phyloP scores from a whole-genome alignment of 2,113 vertebrate species.

The Dunckerocampus dactyliophorus region DNA sequence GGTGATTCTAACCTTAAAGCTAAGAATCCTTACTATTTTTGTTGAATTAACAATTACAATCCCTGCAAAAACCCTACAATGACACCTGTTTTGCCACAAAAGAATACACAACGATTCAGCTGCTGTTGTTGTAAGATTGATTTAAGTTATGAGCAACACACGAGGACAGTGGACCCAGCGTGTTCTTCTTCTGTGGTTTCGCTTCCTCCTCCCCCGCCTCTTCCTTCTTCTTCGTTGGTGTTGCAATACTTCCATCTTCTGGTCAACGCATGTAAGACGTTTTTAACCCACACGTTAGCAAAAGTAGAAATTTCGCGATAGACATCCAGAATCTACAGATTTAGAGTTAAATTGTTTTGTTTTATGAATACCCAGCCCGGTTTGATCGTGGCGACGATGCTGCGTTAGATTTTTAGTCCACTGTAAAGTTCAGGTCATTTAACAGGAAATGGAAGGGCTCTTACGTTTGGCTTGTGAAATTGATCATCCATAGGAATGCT shows the following conservation, averaged over 20 bases:
- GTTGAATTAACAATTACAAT: background rate
- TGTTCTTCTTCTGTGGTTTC: constrained; percentile 14
- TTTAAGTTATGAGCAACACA: constrained; percentile 35
- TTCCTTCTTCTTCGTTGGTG: background rate
- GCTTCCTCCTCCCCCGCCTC: background rate
- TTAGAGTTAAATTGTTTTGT: too few relatives aligned
- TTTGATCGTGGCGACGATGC: too few relatives aligned
- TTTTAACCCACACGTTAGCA: too few relatives aligned
- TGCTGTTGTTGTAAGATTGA: constrained; percentile 16
- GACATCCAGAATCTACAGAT: too few relatives aligned
- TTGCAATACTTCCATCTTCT: background rate
- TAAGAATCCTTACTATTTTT: background rate
- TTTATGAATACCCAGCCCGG: too few relatives aligned
- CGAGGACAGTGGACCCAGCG: constrained; percentile 14
- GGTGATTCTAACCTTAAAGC: background rate
- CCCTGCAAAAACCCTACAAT: background rate
- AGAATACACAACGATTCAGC: background rate
- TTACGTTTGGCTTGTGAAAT: background rate
- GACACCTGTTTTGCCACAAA: background rate
- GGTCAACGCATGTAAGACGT: background rate
- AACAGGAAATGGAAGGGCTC: constrained; percentile 25
- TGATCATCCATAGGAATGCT: background rate
- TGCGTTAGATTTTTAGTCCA: background rate
- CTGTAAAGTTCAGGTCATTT: constrained; percentile 12
- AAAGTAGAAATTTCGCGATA: too few relatives aligned